Conservation (phyloP, 2,113 vertebrate genomes). For the Microcebus tavaratra region DNA sequence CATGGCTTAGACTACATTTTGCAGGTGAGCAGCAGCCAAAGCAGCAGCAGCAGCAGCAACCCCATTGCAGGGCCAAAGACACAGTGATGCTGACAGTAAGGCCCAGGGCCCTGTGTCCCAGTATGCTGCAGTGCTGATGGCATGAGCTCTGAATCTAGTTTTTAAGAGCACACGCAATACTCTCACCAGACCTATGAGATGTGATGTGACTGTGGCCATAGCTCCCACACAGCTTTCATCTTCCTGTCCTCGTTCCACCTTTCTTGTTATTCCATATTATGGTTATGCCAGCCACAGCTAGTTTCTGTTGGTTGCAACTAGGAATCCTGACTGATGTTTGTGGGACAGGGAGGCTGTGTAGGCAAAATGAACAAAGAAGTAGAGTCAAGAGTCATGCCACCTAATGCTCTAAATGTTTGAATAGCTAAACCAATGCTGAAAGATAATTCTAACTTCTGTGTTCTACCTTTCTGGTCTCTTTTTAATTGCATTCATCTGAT, state of each 20-base stretch:
- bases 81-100: background rate
- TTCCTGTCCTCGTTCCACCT: background rate
- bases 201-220: background rate
- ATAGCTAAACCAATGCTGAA: background rate
- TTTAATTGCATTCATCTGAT: background rate
- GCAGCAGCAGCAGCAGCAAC: background rate
- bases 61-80: background rate
- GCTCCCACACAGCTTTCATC: background rate
- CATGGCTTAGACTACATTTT: background rate
- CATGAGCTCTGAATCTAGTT: background rate
- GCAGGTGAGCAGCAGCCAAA: background rate
- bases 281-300: background rate
- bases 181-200: background rate
- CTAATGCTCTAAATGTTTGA: background rate
- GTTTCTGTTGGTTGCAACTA: background rate
- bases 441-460: background rate
- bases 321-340: background rate
- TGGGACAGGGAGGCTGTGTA: background rate
- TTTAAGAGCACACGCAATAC: background rate
- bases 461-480: background rate
- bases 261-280: background rate
- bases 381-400: background rate
- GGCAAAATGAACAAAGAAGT: conserved; percentile 1
- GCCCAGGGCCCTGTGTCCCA: background rate
- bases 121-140: background rate